phyloP scores from a whole-genome alignment of 2,888 invertebrate genomes.

The Agrenia bidenticulata region DNA sequence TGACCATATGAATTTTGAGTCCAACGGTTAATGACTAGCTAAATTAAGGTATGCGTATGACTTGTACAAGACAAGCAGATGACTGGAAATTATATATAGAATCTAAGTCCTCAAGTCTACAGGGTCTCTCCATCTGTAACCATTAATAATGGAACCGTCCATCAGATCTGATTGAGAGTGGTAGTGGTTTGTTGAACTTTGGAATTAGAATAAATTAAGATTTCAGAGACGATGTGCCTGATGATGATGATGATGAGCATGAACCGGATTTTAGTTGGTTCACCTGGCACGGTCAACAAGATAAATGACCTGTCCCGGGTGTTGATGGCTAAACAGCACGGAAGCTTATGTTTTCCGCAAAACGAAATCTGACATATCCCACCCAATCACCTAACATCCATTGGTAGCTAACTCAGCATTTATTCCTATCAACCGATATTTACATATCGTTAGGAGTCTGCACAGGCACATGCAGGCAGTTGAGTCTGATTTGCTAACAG shows the following conservation, averaged over 20 bases:
- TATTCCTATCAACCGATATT: not conserved
- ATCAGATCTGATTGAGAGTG: too few relatives aligned
- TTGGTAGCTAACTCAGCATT: not conserved
- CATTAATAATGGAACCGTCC: too few relatives aligned
- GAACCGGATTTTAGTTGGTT: not conserved
- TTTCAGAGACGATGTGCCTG: constrained; percentile 4
- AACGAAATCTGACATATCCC: not conserved
- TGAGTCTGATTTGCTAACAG: too few relatives aligned
- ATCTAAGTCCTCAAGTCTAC: too few relatives aligned
- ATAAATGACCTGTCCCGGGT: constrained; percentile 16
- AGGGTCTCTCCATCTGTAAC: too few relatives aligned
- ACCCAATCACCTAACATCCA: not conserved
- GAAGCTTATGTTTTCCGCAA: constrained; percentile 1
- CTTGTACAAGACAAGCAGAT: too few relatives aligned
- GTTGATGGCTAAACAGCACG: constrained; percentile 1
- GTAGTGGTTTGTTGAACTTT: not conserved
- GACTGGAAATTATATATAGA: too few relatives aligned
- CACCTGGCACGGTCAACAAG: not conserved
- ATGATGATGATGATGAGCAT: constrained; percentile 6
- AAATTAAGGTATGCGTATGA: too few relatives aligned
- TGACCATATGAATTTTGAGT: too few relatives aligned
- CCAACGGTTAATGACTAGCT: too few relatives aligned
- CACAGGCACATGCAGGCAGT: too few relatives aligned
- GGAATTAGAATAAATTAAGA: constrained; percentile 11
- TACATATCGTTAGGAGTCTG: constrained; percentile 4